Base-by-base conservation (phyloP, 1,140 invertebrate species). In the Lordiphosa collinella region DNA sequence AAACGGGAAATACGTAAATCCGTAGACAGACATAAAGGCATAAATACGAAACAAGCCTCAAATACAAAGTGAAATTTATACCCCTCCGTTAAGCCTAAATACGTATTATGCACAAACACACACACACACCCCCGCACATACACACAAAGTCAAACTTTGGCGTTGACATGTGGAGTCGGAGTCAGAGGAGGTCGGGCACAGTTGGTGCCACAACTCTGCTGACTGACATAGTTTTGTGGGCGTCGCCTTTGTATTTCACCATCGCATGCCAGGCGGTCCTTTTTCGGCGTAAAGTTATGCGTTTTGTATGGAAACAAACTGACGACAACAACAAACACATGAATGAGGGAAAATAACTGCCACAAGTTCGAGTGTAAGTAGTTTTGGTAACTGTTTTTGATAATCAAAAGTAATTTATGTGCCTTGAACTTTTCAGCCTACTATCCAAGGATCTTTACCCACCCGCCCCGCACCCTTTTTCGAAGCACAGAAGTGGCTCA, bases 21-120 rank as follows among this genome's bases (percentile, higher is more conserved):
- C 52, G 50, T 47, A 52, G 8, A 32, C 25, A 48, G 44, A 29
- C 25, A 40, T 9, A 4, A 7, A 37, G 11, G 53, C 52, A 55
- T 29, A 60, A 36, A 49, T 49, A 9, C n/a, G 14, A 34, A 49
- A 4, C 16, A 4, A 50, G 31, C 31, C 6, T 18, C 37, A 74
- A 76, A 80, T 74, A 69, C 65, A 79, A 79, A 79, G 75, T 74
- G 69, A 74, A 79, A 80, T 75, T 74, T 79, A 80, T 69, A 74
- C 69, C 70, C 64, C 29, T 41, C 48, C 70, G 55, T 49, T 41
- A 73, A 76, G 74, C 72, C 72, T 70, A 70, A 75, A 75, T 76
- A 70, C 65, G 66, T 74, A 76, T 76, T 76, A 76, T 76, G 72
- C 72, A 67, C 69, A 54, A 49, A 54, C 55, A 25, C 22, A 25